Evolutionary conservation across 2,113 vertebrate genomes (phyloP), one percentile per base, ranked within the genome.

Genomic region (Oostethus manadensis): DNA sequence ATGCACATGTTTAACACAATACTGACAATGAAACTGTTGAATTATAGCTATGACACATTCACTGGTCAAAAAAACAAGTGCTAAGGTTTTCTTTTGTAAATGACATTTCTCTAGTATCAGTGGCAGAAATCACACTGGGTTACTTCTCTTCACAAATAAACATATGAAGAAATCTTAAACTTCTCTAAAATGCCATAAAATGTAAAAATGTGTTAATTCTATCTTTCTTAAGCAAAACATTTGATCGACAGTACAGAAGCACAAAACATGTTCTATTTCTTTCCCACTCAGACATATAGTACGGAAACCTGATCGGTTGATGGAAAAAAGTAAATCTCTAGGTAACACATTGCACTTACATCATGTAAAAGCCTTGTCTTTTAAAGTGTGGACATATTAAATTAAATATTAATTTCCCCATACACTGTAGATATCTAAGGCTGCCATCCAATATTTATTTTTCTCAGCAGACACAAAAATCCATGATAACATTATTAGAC

Each of bases 241-340:
- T 60, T 14, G 10, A 44, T 26, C 22, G 15, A 17, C 46, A 47
- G 20, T 44, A 66, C 18, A 67, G 15, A 14, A 22, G 17, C 49
- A 57, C 49, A 57, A 60, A 65, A 58, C 56, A 59, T 33, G 8
- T 59, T 40, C 40, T 8, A 8, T 55, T 29, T 57, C 51, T 46
- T 48, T 50, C 43, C 22, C 51, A 60, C 59, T 35, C 51, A 54
- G 35, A 56, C 21, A 20, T 26, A 38, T 38, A 29, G 63, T 50
- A 62, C 17, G 51, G 70, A 76, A 70, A 78, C 59, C 8, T 42
- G 68, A 83, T 73, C 73, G 47, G 64, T 62, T 67, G 71, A 70
- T 68, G 66, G 56, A 14, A 51, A 47, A 59, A 73, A 81, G 63
- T 65, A 76, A 60, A 50, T 53, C 26, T 64, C n/a, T n/a, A 49